These are phyloP conservation scores for Papilio polytes DNA, from an alignment of 1,140 invertebrate genomes.

Conservation along the genomic window DNA sequence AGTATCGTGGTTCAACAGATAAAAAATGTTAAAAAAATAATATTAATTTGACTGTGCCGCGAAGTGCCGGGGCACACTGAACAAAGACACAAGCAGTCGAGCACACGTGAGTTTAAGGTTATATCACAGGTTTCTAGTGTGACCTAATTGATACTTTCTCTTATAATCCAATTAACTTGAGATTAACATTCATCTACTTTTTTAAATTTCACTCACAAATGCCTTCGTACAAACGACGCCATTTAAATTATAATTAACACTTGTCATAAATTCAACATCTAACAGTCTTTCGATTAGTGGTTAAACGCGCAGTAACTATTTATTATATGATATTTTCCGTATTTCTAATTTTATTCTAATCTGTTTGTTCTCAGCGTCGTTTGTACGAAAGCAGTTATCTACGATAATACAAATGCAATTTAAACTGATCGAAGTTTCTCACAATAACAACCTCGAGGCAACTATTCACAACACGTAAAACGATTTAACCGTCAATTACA, in stretches of 20 bases:
- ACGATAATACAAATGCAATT: constrained; percentile 46
- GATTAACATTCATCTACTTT: constrained; percentile 35
- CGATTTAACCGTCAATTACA: constrained; percentile 30
- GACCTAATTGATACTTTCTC: constrained; percentile 71
- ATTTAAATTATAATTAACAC: constrained; percentile 34
- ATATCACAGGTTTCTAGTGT: constrained; percentile 82
- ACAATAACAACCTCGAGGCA: constrained; percentile 31
- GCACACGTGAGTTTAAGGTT: constrained; percentile 75
- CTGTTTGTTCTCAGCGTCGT: constrained; percentile 10
- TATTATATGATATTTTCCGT: constrained; percentile 25
- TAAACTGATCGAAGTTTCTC: constrained; percentile 33
- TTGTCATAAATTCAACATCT: constrained; percentile 33
- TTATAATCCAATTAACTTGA: constrained; percentile 44
- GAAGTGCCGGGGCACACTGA: constrained; percentile 60
- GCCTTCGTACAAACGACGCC: constrained; percentile 40
- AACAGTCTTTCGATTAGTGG: constrained; percentile 37
- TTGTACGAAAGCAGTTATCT: constrained; percentile 43
- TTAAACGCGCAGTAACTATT: constrained; percentile 19
- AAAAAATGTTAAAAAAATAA: constrained; percentile 35
- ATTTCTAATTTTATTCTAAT: constrained; percentile 38
- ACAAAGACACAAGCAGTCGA: constrained; percentile 70
- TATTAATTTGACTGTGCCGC: constrained; percentile 44
- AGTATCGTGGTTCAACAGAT: constrained; percentile 15
- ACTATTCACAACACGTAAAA: constrained; percentile 40
- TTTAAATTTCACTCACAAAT: constrained; percentile 32